Evolutionary conservation across 2,888 invertebrate species (phyloP), one percentile per base, ranked within the genome.

Genomic region (Psylliodes chrysocephalus): DNA sequence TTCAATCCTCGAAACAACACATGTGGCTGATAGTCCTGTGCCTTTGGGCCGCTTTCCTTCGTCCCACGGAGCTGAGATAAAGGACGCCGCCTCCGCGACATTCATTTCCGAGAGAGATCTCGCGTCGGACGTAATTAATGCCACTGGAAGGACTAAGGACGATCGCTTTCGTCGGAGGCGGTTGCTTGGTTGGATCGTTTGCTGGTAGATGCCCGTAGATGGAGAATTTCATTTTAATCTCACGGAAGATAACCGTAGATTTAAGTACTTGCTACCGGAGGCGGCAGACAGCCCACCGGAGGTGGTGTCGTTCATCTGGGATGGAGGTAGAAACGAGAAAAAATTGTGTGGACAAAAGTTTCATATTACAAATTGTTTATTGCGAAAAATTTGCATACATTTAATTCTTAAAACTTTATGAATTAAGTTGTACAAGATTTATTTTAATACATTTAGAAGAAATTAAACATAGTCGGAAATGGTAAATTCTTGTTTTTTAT

Each of bases 91-190:
- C 74, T 3, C 35, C 35, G 10, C 14, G 35, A 76, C 74, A 77
- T 78, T 74, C 76, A 78, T 78, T 78, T 78, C 75, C 77, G 70
- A 35, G 35, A 14, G 35, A 14, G 77, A 74, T 76, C 74, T 76
- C 74, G 66, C 28, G 22, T 18, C 30, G 30, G 56, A 40, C 55
- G 79, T 79, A 80, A 80, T 80, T 79, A 79, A 80, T 80, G 78
- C 78, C 74, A 68, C 74, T 77, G 75, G 77, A 75, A n/a, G n/a
- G n/a, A n/a, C n/a, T n/a, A n/a, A 22, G 35, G 35, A 35, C 35
- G 35, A 35, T 14, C 35, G 14, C 35, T 35, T 35, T 35, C 35
- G 14, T 35, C 14, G 35, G 30, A 10, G 10, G 14, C 4, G 3
- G 35, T n/a, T 35, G 2, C 2, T 10, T 35, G 14, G 14, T 35